Percentiles rank a stretch among this genome's conserved stretches.
Evolutionary conservation across 2,797 vertebrate genomes (phyloP).

Genomic region (Spatula versicolor): DNA sequence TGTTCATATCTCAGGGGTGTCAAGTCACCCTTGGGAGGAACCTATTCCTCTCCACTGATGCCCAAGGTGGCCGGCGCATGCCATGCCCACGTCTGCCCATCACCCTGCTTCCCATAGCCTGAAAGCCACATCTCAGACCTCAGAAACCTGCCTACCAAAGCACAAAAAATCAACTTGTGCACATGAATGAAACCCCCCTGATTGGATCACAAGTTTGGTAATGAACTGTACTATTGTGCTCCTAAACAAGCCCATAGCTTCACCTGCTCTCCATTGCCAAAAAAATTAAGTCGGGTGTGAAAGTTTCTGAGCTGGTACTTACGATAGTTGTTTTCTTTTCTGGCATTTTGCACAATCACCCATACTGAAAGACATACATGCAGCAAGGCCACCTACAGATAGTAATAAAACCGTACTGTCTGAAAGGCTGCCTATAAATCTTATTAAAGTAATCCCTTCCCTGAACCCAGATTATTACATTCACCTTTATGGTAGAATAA

Average conservation of each 20-base stretch:
- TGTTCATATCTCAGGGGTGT: fast-evolving
- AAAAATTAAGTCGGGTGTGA: background rate
- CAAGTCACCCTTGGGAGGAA: background rate
- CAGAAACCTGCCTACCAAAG: constrained; percentile 13
- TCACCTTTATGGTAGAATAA: constrained; percentile 82
- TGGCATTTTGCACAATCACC: constrained; percentile 47
- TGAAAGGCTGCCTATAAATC: constrained; percentile 77
- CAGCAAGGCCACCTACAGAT: constrained; percentile 61
- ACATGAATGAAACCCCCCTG: background rate
- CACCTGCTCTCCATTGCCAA: background rate
- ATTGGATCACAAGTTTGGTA: background rate
- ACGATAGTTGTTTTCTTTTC: background rate
- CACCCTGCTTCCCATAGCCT: background rate
- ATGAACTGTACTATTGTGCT: background rate
- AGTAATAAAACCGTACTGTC: constrained; percentile 51
- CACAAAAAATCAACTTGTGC: background rate
- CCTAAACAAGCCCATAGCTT: background rate
- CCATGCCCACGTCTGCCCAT: background rate
- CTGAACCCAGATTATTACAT: constrained; percentile 82
- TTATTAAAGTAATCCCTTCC: constrained; percentile 82
- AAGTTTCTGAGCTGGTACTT: constrained; percentile 41
- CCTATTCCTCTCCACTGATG: fast-evolving
- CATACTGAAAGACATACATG: constrained; percentile 20
- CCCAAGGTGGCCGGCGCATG: background rate
- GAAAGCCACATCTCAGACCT: background rate